Evolutionary conservation across 2,113 vertebrate genomes (phyloP).

Genomic region (Desmodus rotundus): DNA sequence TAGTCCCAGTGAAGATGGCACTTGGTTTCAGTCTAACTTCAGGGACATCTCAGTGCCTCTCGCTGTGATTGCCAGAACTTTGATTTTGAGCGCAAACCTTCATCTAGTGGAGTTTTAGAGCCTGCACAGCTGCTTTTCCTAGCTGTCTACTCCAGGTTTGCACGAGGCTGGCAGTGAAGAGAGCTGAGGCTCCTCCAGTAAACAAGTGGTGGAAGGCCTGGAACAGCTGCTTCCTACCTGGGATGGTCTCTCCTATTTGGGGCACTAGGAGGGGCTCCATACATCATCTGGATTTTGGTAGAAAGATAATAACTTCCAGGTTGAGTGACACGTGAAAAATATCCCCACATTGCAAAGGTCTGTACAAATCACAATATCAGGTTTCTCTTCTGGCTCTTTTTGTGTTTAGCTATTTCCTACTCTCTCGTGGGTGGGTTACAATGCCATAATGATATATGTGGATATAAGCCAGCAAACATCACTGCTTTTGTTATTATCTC

Average conservation of each 20-base stretch:
- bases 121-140: neutral
- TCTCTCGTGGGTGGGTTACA: neutral
- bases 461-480: neutral
- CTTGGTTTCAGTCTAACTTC: neutral
- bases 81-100: neutral
- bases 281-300: constrained; percentile 3
- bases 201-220: neutral
- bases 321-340: constrained; percentile 1
- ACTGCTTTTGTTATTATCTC: neutral
- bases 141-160: neutral
- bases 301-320: neutral
- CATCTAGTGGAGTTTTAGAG: neutral
- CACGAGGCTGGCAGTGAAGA: neutral
- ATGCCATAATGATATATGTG: neutral
- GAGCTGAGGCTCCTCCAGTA: neutral
- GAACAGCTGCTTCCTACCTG: neutral
- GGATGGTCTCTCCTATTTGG: neutral
- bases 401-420: neutral
- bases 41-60: neutral
- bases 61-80: neutral
- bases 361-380: neutral
- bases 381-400: neutral
- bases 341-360: neutral
- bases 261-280: neutral
- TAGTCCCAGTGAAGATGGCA: neutral